These are phyloP conservation scores for Oedothorax gibbosus DNA, from an alignment of 1,140 invertebrate genomes.

Conservation along the genomic window DNA sequence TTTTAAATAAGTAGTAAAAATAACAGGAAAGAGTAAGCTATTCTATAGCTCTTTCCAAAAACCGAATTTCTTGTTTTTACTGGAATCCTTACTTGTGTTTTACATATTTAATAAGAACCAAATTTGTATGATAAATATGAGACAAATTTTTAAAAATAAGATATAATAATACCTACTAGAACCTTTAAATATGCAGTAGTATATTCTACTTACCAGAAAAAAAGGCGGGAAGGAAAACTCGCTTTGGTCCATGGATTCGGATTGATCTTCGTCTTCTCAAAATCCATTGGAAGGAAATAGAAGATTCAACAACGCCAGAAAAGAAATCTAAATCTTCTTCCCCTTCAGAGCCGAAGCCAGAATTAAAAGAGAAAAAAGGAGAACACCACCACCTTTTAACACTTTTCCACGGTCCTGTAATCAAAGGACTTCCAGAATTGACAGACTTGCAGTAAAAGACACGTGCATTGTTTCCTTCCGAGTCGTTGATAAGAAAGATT, in stretches of 20 bases:
- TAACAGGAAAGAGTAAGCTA: too few species aligned
- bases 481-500: constrained; percentile 28
- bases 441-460: constrained; percentile 28
- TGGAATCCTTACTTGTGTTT: too few species aligned
- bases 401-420: background rate
- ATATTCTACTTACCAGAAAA: constrained; percentile 45
- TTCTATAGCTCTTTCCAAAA: too few species aligned
- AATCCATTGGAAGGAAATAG: constrained; percentile 22
- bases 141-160: too few species aligned
- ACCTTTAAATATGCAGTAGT: background rate
- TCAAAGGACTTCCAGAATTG: constrained; percentile 4
- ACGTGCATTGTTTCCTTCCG: constrained; percentile 1
- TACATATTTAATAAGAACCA: too few species aligned
- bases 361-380: background rate
- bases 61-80: too few species aligned
- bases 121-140: too few species aligned
- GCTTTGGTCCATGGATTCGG: constrained; percentile 54
- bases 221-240: constrained; percentile 42
- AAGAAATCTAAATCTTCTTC: background rate
- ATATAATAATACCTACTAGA: too few species aligned
- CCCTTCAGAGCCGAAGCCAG: background rate
- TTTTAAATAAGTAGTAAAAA: too few species aligned
- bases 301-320: background rate
- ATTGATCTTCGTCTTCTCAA: constrained; percentile 32
- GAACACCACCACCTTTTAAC: constrained; percentile 5